Evolutionary conservation across 2,113 vertebrate genomes (phyloP).

Genomic region (Otocyon megalotis): DNA sequence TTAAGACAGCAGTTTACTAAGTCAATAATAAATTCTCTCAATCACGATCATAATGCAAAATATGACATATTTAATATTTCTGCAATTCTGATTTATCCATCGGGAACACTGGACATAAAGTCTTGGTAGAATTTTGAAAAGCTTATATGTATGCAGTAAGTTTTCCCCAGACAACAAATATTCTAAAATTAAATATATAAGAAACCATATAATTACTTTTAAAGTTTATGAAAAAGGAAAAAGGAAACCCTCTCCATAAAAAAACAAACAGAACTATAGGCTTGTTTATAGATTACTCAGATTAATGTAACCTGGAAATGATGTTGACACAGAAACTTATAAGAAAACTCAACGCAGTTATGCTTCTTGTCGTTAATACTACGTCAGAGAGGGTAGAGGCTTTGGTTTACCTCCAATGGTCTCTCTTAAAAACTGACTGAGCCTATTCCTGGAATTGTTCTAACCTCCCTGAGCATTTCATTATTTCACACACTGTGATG

Average conservation of each 20-base stretch:
- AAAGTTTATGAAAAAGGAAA: conserved; percentile 48
- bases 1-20: background rate
- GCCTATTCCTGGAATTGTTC: conserved; percentile 79
- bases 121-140: conserved; percentile 18
- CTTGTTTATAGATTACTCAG: conserved; percentile 22
- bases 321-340: conserved; percentile 12
- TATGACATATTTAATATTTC: background rate
- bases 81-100: background rate
- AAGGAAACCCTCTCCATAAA: background rate
- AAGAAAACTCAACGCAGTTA: background rate
- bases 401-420: conserved; percentile 74
- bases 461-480: conserved; percentile 72
- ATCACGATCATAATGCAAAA: background rate
- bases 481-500: conserved; percentile 62
- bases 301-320: conserved; percentile 33
- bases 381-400: conserved; percentile 59
- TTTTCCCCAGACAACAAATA: conserved; percentile 13
- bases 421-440: conserved; percentile 69
- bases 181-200: conserved; percentile 49
- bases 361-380: conserved; percentile 35
- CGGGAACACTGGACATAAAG: background rate
- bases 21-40: background rate
- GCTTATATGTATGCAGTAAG: background rate
- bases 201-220: conserved; percentile 23
- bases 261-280: background rate